Evolutionary conservation across 2,113 vertebrate species (phyloP).

Genomic region (Solea solea): DNA sequence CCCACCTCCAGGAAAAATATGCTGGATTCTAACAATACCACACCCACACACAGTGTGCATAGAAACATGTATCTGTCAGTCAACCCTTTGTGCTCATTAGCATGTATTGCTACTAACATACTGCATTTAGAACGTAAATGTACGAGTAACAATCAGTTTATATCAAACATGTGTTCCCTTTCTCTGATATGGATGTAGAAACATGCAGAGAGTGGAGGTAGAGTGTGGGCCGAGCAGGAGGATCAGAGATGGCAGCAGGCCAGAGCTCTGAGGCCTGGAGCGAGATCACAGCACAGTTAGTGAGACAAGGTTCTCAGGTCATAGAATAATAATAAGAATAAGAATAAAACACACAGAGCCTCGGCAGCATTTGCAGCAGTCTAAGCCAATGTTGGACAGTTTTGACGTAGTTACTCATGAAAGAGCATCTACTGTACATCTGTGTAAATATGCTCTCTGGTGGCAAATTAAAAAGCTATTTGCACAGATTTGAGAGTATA

Average conservation of each 20-base stretch:
- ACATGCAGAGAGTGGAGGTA: slow-evolving; percentile 21
- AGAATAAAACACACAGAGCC: slow-evolving; percentile 26
- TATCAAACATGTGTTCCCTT: neutral
- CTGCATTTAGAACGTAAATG: no score
- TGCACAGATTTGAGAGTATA: no score
- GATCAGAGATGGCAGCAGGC: slow-evolving; percentile 55
- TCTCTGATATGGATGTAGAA: slow-evolving; percentile 32
- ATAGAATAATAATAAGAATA: slow-evolving; percentile 65
- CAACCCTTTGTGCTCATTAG: no score
- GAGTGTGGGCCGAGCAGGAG: neutral
- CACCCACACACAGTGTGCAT: neutral
- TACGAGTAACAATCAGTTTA: neutral
- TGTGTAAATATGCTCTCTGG: no score
- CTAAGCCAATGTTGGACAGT: neutral
- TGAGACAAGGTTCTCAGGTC: slow-evolving; percentile 65
- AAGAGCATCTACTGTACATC: no score
- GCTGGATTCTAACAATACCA: slow-evolving; percentile 21
- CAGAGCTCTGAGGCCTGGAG: slow-evolving; percentile 70
- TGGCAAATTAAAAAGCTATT: no score
- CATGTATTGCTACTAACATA: no score
- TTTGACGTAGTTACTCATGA: neutral
- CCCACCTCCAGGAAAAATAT: slow-evolving; percentile 7
- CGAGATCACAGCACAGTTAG: slow-evolving; percentile 65
- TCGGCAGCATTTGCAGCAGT: slow-evolving; percentile 4
- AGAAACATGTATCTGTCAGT: no score